Evolutionary conservation across 2,113 vertebrate genomes (phyloP), one percentile per base, ranked within the genome.

Genomic region (Tylochromis polylepis): DNA sequence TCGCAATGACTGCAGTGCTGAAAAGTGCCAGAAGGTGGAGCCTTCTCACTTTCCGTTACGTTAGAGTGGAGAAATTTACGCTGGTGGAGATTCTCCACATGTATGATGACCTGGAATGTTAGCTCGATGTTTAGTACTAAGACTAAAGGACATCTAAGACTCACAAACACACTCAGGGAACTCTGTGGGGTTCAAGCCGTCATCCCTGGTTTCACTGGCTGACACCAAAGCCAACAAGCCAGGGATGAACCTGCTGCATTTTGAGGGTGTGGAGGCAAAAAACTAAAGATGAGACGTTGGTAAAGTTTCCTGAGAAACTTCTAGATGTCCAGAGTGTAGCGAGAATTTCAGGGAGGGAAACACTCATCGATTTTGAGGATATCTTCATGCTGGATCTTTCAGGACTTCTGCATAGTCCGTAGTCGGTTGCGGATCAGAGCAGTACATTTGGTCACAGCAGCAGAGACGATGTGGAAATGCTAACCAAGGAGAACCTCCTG

Each of bases 171-270:
- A 10, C 58, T 60, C 98, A 22, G 99, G 98, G 89, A 99, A 98
- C 29, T 98, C 98, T 6, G 97, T 99, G 86, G 98, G 98, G 78
- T 99, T 99, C 95, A 99, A 99, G 79, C 95, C 99, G 57, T 98
- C 99, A 0, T 98, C 98, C 1, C 97, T 99, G 86, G 98, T 99
- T 85, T 99, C 98, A 60, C 65, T 99, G 93, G 98, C 98, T 9
- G 98, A 99, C 94, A 99, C 98, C 8, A 99, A 98, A 94, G 97
- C 97, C 90, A 99, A 99, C 96, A 99, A 98, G 84, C 98, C 97
- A 7, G 98, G 98, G 78, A 99, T 99, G 99, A 99, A 97, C 90
- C 97, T 99, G 91, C 96, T 99, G 88, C 98, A 99, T 94, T 99
- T 99, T 94, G 98, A 99, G 6, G 98, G 98, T 79, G 97, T 99